These are phyloP conservation scores for Ceratothoa steindachneri DNA, from an alignment of 2,888 invertebrate genomes.

Conservation along the genomic window DNA sequence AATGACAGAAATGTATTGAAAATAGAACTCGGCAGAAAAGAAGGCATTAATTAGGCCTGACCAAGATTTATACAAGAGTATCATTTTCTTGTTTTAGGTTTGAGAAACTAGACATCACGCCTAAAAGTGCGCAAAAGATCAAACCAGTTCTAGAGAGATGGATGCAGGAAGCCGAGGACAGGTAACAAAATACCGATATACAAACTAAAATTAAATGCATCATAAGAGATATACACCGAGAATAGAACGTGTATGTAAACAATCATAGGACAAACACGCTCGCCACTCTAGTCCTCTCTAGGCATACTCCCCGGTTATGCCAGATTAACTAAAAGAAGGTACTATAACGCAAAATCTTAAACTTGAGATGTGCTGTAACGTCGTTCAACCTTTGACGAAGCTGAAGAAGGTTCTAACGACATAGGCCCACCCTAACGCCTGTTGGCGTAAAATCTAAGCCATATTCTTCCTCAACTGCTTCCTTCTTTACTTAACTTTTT, in stretches of 20 bases:
- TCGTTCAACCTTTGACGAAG: too few relatives aligned
- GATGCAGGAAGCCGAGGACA: slow-evolving; percentile 98
- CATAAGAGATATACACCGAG: background rate
- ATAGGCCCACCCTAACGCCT: too few relatives aligned
- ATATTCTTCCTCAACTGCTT: too few relatives aligned
- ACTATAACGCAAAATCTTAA: too few relatives aligned
- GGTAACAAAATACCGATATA: slow-evolving; percentile 61
- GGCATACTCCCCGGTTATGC: too few relatives aligned
- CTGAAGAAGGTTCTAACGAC: too few relatives aligned
- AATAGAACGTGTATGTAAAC: too few relatives aligned
- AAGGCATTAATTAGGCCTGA: background rate
- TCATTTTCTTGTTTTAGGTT: slow-evolving; percentile 69
- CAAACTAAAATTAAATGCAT: background rate
- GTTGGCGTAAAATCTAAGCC: too few relatives aligned
- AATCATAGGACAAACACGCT: slow-evolving; percentile 6
- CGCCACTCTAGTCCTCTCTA: slow-evolving; percentile 46
- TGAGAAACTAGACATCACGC: slow-evolving; percentile 98
- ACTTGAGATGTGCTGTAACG: too few relatives aligned
- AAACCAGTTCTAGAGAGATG: slow-evolving; percentile 96
- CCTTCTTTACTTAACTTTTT: too few relatives aligned
- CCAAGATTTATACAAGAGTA: slow-evolving; percentile 18
- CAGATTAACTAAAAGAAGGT: too few relatives aligned
- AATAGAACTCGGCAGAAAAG: background rate
- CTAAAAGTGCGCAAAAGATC: slow-evolving; percentile 98
- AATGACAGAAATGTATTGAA: background rate